Percentiles rank a stretch among this genome's conserved stretches.
phyloP scores from a whole-genome alignment of 2,113 vertebrate genomes.

The Ranitomeya variabilis region DNA sequence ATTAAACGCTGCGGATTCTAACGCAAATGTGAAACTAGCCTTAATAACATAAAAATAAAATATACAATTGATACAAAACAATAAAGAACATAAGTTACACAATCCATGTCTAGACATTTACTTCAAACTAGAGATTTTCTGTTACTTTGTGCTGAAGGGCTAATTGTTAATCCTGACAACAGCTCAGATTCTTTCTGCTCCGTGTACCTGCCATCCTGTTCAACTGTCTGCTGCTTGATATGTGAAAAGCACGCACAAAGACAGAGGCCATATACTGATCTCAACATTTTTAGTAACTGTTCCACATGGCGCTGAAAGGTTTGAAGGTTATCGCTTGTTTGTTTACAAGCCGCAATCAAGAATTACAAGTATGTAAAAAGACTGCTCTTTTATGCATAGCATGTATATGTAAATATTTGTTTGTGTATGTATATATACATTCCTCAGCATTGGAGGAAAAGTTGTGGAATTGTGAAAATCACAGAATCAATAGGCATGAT shows the following conservation, averaged over 20 bases:
- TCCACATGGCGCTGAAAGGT: background rate
- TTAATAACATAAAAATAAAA: background rate
- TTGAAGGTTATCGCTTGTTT: background rate
- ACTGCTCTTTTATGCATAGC: background rate
- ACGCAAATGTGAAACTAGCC: no score
- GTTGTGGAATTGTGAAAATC: no score
- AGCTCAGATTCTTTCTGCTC: constrained; percentile 21
- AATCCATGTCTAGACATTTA: background rate
- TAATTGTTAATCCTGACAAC: constrained; percentile 12
- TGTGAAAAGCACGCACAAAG: constrained; percentile 15
- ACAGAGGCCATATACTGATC: background rate
- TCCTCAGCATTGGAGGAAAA: no score
- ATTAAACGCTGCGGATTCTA: no score
- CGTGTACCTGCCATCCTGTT: constrained; percentile 20
- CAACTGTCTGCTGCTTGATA: constrained; percentile 24
- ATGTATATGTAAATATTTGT: no score
- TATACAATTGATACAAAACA: background rate
- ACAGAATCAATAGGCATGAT: no score
- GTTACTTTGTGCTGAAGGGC: constrained; percentile 4
- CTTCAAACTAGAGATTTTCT: background rate
- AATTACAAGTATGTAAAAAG: background rate
- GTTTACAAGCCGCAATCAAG: background rate
- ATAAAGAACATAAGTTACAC: background rate
- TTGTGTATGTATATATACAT: no score
- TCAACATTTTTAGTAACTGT: background rate